Evolutionary conservation across 2,888 invertebrate genomes (phyloP).

Genomic region (Tenthredo mesomela): DNA sequence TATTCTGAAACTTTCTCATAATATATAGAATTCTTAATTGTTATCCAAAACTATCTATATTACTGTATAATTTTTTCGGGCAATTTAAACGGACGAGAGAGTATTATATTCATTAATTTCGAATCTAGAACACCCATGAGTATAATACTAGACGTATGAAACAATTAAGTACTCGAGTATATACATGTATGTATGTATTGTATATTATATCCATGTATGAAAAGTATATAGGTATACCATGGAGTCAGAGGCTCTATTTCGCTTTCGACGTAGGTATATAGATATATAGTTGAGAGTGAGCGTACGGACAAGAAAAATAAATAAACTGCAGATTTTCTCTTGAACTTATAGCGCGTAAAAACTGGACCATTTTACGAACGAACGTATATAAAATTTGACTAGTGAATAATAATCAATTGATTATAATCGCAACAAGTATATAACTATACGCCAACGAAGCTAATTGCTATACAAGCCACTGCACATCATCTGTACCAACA

Average conservation of each 20-base stretch:
- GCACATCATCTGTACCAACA: background rate
- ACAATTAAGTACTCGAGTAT: too few species aligned
- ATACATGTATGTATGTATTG: background rate
- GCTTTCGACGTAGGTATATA: background rate
- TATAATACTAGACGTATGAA: background rate
- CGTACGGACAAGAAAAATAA: background rate
- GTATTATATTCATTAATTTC: background rate
- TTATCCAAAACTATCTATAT: too few species aligned
- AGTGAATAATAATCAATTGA: conserved; percentile 1
- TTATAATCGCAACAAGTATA: background rate
- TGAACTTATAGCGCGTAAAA: background rate
- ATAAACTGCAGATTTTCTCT: background rate
- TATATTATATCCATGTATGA: background rate
- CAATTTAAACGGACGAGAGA: background rate
- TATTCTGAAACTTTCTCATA: background rate
- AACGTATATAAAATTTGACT: background rate
- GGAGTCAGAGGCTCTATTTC: background rate
- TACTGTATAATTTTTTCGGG: too few species aligned
- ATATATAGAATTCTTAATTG: too few species aligned
- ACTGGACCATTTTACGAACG: background rate
- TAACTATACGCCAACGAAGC: background rate
- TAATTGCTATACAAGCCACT: background rate
- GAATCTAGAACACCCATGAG: background rate
- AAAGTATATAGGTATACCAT: background rate
- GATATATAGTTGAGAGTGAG: background rate